These are phyloP conservation scores for Thaleichthys pacificus DNA, from an alignment of 2,797 vertebrate genomes.

Conservation along the genomic window DNA sequence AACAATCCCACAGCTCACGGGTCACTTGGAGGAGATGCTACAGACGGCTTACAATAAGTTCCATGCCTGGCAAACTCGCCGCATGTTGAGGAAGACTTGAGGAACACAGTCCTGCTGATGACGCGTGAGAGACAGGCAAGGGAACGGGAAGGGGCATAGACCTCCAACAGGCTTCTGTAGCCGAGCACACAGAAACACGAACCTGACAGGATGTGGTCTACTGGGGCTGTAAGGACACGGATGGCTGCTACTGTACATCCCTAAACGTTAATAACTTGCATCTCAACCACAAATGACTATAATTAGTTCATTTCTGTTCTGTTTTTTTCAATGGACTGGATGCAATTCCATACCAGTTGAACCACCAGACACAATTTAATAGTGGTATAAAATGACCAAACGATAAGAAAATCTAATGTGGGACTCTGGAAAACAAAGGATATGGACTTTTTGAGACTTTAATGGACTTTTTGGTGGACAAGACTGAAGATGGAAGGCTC, in stretches of 20 bases:
- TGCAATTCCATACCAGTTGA: conserved; percentile 37
- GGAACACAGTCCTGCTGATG: conserved; percentile 6
- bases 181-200: conserved; percentile 43
- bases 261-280: conserved; percentile 52
- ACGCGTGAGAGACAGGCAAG: conserved; percentile 33
- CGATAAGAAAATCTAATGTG: conserved; percentile 52
- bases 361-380: conserved; percentile 33
- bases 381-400: conserved; percentile 71
- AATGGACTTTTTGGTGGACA: conserved; percentile 28
- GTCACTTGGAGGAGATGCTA: conserved; percentile 97
- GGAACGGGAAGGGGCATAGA: conserved; percentile 33
- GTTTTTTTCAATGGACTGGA: conserved; percentile 42
- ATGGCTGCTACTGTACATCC: conserved; percentile 59
- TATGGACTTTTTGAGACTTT: conserved; percentile 39
- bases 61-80: conserved; percentile 93
- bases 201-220: conserved; percentile 37
- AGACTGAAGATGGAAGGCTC: conserved; percentile 14
- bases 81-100: conserved; percentile 98
- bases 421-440: conserved; percentile 64
- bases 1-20: conserved; percentile 80
- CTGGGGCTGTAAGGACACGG: conserved; percentile 33
- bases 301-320: conserved; percentile 48
- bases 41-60: conserved; percentile 96
- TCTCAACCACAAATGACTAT: conserved; percentile 63
- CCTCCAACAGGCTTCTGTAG: conserved; percentile 44